phyloP scores from a whole-genome alignment of 2,888 invertebrate species.

The Allolobophora icterica region DNA sequence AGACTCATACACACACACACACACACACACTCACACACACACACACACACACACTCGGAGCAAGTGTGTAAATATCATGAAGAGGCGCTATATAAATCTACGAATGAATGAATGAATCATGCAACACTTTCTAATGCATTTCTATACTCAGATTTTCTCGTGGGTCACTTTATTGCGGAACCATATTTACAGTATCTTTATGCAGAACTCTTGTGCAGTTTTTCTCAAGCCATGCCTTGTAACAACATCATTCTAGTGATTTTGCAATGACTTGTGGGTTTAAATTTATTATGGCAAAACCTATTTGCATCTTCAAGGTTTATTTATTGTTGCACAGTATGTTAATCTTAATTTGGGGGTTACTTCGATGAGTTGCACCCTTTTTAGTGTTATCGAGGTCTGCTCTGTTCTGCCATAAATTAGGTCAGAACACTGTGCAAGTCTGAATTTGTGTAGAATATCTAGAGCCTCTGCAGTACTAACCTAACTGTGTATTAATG shows the following conservation, averaged over 20 bases:
- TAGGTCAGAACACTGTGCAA: neutral
- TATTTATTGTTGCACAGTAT: too few species aligned
- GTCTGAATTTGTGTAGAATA: neutral
- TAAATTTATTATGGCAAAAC: neutral
- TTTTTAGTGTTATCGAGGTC: neutral
- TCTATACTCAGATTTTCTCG: neutral
- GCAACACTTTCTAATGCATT: neutral
- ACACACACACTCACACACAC: too few species aligned
- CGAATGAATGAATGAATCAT: too few species aligned
- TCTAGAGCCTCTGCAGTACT: neutral
- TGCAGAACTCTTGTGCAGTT: neutral
- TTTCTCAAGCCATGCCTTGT: neutral
- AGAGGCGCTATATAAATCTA: too few species aligned
- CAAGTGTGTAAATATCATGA: neutral
- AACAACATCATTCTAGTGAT: neutral
- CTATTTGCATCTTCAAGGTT: neutral
- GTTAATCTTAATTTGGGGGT: too few species aligned
- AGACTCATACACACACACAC: too few species aligned
- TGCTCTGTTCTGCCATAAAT: neutral
- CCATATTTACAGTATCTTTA: neutral
- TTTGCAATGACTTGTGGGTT: neutral
- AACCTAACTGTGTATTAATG: conserved; percentile 5
- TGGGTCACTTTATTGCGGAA: neutral
- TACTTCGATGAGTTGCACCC: neutral
- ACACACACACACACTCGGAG: too few species aligned